Percentiles rank a stretch among this genome's conserved stretches.
Conservation (phyloP, 2,113 vertebrate species). For the Pelusios castaneus region DNA sequence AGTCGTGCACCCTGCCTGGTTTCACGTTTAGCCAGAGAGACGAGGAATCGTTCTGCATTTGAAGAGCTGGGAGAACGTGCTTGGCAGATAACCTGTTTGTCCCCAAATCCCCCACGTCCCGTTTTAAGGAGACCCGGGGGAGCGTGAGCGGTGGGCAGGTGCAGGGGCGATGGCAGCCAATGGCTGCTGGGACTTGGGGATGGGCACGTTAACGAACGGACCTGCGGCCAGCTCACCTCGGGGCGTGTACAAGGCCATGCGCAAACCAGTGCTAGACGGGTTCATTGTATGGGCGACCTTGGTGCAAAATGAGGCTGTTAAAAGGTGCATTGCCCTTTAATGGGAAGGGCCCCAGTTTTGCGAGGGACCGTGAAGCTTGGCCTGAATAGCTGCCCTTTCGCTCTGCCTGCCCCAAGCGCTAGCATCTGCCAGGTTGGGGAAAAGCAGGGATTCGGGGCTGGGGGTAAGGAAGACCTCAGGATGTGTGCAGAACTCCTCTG, state of each 20-base stretch:
- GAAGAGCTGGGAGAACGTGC: background rate
- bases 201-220: rapidly evolving
- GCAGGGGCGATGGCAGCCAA: background rate
- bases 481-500: background rate
- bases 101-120: rapidly evolving
- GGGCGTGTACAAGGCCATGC: rapidly evolving
- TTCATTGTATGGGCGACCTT: background rate
- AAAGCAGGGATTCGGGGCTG: background rate
- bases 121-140: background rate
- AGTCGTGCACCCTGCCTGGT: rapidly evolving
- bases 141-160: background rate
- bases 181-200: rapidly evolving
- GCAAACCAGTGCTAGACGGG: background rate
- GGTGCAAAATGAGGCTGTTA: background rate
- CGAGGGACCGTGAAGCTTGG: background rate
- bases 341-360: background rate
- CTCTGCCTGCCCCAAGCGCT: background rate
- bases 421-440: background rate
- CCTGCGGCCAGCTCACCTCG: rapidly evolving
- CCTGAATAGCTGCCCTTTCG: background rate
- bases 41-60: background rate
- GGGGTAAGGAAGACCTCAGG: background rate
- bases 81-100: background rate
- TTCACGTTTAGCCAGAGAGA: background rate
- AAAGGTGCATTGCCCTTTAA: background rate